A percentile compares a stretch with the other conserved stretches of the same genome.
Conservation (phyloP, 53 echinoderm and acorn worm genomes). For the Echinarachnius parma region DNA sequence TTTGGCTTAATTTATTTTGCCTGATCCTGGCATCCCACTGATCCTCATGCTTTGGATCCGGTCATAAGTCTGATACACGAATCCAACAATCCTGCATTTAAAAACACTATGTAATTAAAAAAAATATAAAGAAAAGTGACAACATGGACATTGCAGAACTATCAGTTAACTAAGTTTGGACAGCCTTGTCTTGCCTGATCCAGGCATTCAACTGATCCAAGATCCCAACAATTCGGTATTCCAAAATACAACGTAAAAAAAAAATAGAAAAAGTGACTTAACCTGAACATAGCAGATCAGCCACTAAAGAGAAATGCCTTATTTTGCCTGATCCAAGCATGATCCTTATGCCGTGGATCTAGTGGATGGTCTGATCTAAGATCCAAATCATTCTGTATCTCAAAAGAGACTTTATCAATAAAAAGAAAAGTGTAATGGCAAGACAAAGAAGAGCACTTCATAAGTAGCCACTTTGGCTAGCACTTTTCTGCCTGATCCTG, state of each 20-base stretch:
- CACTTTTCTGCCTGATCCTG: conserved; percentile 72
- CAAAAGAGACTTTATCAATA: no score
- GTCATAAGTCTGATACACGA: conserved; percentile 36
- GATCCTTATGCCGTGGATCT: no score
- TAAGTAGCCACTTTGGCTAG: conserved; percentile 75
- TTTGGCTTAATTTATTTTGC: conserved; percentile 70
- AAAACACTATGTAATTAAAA: neutral
- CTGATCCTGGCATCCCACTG: conserved; percentile 78
- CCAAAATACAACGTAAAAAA: neutral
- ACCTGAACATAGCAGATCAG: no score
- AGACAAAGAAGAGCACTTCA: no score
- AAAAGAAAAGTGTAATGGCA: no score
- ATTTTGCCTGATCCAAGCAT: no score
- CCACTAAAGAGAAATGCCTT: no score
- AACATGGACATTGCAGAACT: neutral
- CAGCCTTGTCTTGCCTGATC: conserved; percentile 86
- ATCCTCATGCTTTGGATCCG: conserved; percentile 59
- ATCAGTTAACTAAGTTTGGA: no score
- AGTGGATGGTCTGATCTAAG: no score
- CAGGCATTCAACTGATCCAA: conserved; percentile 89
- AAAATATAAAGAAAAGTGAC: no score
- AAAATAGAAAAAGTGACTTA: no score
- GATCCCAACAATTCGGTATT: conserved; percentile 50
- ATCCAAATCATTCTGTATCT: no score
- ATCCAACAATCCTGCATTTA: conserved; percentile 52